Evolutionary conservation across 2,797 vertebrate species (phyloP), one percentile per base, ranked within the genome.

Genomic region (Rhinatrema bivittatum): DNA sequence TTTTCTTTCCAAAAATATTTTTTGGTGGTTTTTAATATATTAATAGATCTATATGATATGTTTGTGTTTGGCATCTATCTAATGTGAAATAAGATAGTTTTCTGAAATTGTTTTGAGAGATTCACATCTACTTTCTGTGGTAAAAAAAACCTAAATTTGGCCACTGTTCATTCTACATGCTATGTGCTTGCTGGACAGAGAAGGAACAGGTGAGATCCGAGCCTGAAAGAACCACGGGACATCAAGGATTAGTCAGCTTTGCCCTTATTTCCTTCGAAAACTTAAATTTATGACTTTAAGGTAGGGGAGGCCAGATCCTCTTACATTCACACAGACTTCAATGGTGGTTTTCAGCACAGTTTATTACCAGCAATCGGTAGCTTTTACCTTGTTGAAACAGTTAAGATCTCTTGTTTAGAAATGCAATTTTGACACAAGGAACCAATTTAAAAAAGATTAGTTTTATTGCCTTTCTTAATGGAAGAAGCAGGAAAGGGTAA

Each of bases 291-390:
- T 38, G 5, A 12, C 25, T 25, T 22, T 45, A 29, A 48, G 32
- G 50, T 12, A 26, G 3, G 1, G 1, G 5, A 10, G 14, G 9
- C 25, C 9, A 2, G 27, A n/a, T 27, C 39, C 36, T 31, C 12
- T 25, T 5, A 2, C 9, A n/a, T 19, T 2, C 29, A 30, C 24
- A 3, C 17, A 44, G 25, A 7, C 20, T 25, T 10, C 6, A 5
- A n/a, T 26, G 19, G 21, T 11, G 8, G 15, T 43, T 4, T 4
- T 0, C 0, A 6, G 5, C 12, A 5, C 7, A 2, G 8, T 16
- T 11, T 10, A 30, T 20, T 39, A 22, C 41, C 39, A 29, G 3
- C 4, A 30, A 24, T n/a, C n/a, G n/a, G 4, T 7, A 25, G 25
- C 5, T 16, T n/a, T 41, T 1, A 0, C 16, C 27, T 3, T 27